Evolutionary conservation across 2,113 vertebrate species (phyloP).

Genomic region (Aegotheles bennettii): DNA sequence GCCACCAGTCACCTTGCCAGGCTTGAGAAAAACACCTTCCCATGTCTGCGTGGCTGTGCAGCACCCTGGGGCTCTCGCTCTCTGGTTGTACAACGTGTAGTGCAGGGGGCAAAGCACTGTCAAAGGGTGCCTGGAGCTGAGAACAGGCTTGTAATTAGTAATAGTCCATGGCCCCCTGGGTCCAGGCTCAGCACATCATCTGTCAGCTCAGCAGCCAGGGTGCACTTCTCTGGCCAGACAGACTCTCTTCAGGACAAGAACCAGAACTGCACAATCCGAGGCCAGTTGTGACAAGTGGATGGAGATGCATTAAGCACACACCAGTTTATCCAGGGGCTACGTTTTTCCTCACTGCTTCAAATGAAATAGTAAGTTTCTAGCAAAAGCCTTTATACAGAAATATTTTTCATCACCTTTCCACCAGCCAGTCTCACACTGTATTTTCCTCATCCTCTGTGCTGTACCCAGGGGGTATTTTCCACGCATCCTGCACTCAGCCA

Average conservation of each 20-base stretch:
- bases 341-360: background rate
- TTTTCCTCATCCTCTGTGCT: background rate
- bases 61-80: background rate
- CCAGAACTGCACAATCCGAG: background rate
- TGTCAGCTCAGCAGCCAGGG: background rate
- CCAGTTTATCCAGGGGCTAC: background rate
- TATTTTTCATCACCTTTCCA: background rate
- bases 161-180: background rate
- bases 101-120: background rate
- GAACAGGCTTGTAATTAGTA: background rate
- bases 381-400: background rate
- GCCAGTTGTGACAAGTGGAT: background rate
- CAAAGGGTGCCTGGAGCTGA: background rate
- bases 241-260: background rate
- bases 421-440: background rate
- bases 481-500: rapidly evolving
- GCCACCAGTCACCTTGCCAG: background rate
- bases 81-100: background rate
- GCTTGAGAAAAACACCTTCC: background rate
- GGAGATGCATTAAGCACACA: background rate
- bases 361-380: background rate
- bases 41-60: background rate
- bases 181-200: background rate
- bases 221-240: background rate
- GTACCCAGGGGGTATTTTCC: background rate